These are phyloP conservation scores for Himalopsyche anomala DNA, from an alignment of 2,888 invertebrate species.

Conservation along the genomic window DNA sequence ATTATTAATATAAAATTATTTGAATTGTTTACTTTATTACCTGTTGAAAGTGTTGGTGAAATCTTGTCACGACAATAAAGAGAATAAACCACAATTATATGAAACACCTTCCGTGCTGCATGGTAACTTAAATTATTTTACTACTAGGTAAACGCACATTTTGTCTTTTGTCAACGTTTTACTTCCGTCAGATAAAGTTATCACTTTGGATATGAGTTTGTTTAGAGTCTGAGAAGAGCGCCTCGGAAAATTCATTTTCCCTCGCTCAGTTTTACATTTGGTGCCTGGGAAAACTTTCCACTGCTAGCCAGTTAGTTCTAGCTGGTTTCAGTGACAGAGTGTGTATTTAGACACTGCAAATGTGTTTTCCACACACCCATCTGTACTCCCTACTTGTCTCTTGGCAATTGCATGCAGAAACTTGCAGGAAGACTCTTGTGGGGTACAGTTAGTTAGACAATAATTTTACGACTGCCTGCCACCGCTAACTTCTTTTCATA, in stretches of 20 bases:
- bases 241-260: slow-evolving; percentile 46
- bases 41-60: too few relatives aligned
- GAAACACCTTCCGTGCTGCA: neutral
- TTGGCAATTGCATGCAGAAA: slow-evolving; percentile 47
- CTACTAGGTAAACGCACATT: slow-evolving; percentile 20
- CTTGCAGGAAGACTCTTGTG: slow-evolving; percentile 36
- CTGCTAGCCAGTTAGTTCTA: slow-evolving; percentile 36
- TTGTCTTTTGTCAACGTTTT: slow-evolving; percentile 37
- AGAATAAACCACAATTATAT: neutral
- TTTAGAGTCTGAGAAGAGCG: slow-evolving; percentile 48
- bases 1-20: too few relatives aligned
- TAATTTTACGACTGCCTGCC: slow-evolving; percentile 48
- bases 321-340: slow-evolving; percentile 15
- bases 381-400: slow-evolving; percentile 1
- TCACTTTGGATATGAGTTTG: slow-evolving; percentile 52
- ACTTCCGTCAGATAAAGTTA: slow-evolving; percentile 51
- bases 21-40: too few relatives aligned
- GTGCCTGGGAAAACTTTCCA: slow-evolving; percentile 28
- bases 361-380: slow-evolving; percentile 28
- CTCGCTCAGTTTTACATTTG: slow-evolving; percentile 40
- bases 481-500: slow-evolving; percentile 39
- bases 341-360: slow-evolving; percentile 44
- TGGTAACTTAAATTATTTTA: slow-evolving; percentile 12
- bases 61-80: neutral
- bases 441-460: slow-evolving; percentile 40